Evolutionary conservation across 2,797 vertebrate species (phyloP).

Genomic region (Thamnophis elegans): DNA sequence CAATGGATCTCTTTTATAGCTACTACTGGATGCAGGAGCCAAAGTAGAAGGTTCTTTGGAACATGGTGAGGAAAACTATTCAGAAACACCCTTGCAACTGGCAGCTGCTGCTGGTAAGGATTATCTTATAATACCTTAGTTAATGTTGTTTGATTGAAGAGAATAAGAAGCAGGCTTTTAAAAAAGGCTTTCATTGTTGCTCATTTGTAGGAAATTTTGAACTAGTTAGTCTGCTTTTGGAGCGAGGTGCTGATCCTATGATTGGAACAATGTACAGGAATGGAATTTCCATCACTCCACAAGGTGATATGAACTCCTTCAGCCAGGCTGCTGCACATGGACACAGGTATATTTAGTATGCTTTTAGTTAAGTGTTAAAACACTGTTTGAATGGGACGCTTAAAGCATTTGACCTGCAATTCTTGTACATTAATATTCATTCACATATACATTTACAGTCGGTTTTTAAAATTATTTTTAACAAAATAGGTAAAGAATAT

Average conservation of each 20-base stretch:
- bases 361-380: slow-evolving; percentile 45
- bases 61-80: slow-evolving; percentile 94
- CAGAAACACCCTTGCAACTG: slow-evolving; percentile 94
- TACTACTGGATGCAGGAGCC: slow-evolving; percentile 92
- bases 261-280: slow-evolving; percentile 96
- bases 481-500: not conserved
- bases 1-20: slow-evolving; percentile 74
- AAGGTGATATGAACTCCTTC: slow-evolving; percentile 98
- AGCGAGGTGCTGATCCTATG: slow-evolving; percentile 92
- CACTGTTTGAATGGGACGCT: slow-evolving; percentile 34
- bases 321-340: slow-evolving; percentile 97
- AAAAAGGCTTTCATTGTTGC: slow-evolving; percentile 53
- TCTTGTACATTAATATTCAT: not conserved
- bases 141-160: not conserved
- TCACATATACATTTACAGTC: slow-evolving; percentile 8
- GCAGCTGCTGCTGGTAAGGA: slow-evolving; percentile 91
- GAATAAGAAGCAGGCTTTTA: slow-evolving; percentile 11
- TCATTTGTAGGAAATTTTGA: slow-evolving; percentile 91
- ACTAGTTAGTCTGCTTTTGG: slow-evolving; percentile 93
- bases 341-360: slow-evolving; percentile 85
- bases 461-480: not conserved
- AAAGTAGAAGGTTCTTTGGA: slow-evolving; percentile 94
- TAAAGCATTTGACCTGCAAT: slow-evolving; percentile 11
- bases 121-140: slow-evolving; percentile 13
- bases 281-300: slow-evolving; percentile 91